A percentile compares a stretch with the other conserved stretches of the same genome.
Conservation (phyloP, 2,888 invertebrate genomes). For the Xestia rhomboidea region DNA sequence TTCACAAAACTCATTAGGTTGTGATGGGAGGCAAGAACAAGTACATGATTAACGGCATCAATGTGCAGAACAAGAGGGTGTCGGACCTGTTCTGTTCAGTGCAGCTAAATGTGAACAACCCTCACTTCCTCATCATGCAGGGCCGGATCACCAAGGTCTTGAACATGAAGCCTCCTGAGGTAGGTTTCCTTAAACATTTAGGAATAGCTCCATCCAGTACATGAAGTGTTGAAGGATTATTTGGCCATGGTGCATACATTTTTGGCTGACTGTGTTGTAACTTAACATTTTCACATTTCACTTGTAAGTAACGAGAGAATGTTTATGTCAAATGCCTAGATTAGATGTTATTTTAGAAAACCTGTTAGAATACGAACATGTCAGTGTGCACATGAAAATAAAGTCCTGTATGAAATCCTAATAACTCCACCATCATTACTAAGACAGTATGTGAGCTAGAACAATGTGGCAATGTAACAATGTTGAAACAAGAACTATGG, state of each 20-base stretch:
- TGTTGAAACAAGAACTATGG: too few species aligned
- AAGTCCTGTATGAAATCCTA: not conserved
- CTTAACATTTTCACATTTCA: not conserved
- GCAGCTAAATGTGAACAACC: constrained; percentile 99
- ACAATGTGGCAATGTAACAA: not conserved
- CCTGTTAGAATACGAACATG: not conserved
- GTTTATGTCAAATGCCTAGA: not conserved
- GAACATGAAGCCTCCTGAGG: constrained; percentile 99
- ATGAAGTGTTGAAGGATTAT: not conserved
- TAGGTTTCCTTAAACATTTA: constrained; percentile 76
- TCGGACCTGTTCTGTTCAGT: constrained; percentile 99
- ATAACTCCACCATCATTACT: not conserved
- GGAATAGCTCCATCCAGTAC: not conserved
- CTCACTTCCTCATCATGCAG: constrained; percentile 99
- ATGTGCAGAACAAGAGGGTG: constrained; percentile 97
- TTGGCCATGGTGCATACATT: not conserved
- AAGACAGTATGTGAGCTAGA: not conserved
- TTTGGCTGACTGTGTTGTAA: not conserved
- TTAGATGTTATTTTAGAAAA: not conserved
- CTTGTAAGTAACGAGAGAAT: not conserved
- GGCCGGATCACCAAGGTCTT: constrained; percentile 99
- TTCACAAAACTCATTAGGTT: constrained; percentile 87
- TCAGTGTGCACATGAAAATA: not conserved
- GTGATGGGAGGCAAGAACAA: constrained; percentile 97
- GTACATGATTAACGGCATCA: constrained; percentile 97